phyloP scores from a whole-genome alignment of 2,888 invertebrate species.

The Zhuqinia jingwanae region DNA sequence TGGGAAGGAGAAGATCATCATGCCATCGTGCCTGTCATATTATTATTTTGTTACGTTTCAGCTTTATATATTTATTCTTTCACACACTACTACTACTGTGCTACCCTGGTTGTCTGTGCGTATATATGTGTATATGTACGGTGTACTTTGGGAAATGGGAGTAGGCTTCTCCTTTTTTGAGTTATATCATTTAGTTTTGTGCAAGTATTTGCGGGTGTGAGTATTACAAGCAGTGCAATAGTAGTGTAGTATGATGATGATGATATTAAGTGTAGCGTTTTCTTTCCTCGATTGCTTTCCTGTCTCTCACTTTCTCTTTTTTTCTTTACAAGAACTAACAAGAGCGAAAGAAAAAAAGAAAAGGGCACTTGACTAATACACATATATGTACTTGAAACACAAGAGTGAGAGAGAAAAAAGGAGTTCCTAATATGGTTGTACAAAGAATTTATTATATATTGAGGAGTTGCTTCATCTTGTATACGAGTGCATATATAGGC shows the following conservation, averaged over 20 bases:
- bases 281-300: conserved; percentile 4
- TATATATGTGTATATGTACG: no score
- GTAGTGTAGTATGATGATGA: background rate
- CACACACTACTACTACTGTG: no score
- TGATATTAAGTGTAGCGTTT: conserved; percentile 40
- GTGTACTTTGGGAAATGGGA: background rate
- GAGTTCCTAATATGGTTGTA: conserved; percentile 25
- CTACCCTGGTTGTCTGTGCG: no score
- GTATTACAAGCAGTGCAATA: background rate
- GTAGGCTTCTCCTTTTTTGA: no score
- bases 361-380: conserved; percentile 47
- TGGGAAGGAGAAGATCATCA: no score
- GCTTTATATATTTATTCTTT: no score
- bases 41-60: background rate
- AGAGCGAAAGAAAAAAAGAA: background rate
- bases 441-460: conserved; percentile 55
- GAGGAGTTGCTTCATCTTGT: conserved; percentile 5
- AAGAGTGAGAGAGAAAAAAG: background rate
- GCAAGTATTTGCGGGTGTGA: no score
- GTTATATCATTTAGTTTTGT: no score
- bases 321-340: no score
- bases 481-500: no score
- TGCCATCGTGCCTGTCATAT: no score
- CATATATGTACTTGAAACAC: conserved; percentile 47
- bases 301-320: conserved; percentile 19